Evolutionary conservation across 1,140 invertebrate genomes (phyloP), one percentile per base, ranked within the genome.

Genomic region (Acyrthosiphon pisum): DNA sequence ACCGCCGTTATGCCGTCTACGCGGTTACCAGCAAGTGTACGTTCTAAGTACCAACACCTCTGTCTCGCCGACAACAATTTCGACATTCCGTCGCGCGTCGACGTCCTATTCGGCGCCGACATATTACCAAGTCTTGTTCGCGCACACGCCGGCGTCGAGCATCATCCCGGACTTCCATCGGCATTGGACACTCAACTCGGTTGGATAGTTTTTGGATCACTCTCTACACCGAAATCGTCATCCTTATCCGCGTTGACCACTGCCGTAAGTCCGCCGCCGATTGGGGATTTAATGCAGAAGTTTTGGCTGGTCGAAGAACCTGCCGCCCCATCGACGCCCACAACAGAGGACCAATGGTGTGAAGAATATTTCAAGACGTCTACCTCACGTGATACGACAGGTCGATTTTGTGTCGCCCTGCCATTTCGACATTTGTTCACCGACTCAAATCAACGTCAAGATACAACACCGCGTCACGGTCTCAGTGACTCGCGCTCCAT

Each of bases 231-330:
- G 46, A 50, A 11, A 18, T 35, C 4, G 44, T n/a, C 86, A 22
- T 14, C 86, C 1, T 0, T 11, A 23, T 14, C 18, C 20, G 8
- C 86, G 14, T 7, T 88, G 18, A 50, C 46, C 11, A 46, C 41
- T 26, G 23, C 83, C 8, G 26, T 86, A 22, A 6, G 0, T 50
- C n/a, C 26, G 0, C 44, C 26, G 9, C 22, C 46, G 2, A 23
- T 88, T 18, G 46, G n/a, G 1, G 86, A 88, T 20, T 50, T 88
- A 22, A 4, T 88, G 23, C 46, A 88, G 8, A 48, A 2, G 4
- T 88, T 88, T 50, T 88, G 86, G 86, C 0, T 4, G 7, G 86
- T 88, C 86, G 86, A 87, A 88, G 86, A 88, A 88, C 86, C 86
- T 2, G 11, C 26, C 50, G 50, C 20, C 2, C 56, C 56, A 9